phyloP scores from a whole-genome alignment of 2,888 invertebrate species.

The Bedellia somnulentella region DNA sequence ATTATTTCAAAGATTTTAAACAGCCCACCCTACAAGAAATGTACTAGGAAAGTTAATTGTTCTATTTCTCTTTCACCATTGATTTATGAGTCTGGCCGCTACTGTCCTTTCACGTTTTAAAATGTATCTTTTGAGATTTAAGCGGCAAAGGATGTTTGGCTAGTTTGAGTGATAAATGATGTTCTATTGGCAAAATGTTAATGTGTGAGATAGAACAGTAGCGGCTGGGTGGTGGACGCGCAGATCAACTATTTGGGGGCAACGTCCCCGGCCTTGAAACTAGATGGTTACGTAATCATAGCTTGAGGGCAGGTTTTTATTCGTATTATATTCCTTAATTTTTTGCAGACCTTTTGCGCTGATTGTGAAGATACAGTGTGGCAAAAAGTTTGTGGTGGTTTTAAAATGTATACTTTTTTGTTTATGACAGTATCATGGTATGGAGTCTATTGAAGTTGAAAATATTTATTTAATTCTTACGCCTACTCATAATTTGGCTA shows the following conservation, averaged over 20 bases:
- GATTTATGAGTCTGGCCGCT: constrained; percentile 5
- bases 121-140: too few species aligned
- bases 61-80: neutral
- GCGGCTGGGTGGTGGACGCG: neutral
- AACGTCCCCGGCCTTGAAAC: constrained; percentile 58
- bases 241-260: constrained; percentile 55
- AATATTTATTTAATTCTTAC: too few species aligned
- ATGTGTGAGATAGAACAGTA: too few species aligned
- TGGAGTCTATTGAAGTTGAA: too few species aligned
- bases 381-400: too few species aligned
- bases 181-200: too few species aligned
- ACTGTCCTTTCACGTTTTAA: constrained; percentile 4
- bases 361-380: too few species aligned
- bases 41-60: constrained; percentile 4
- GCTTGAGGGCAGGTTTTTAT: constrained; percentile 30
- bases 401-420: too few species aligned
- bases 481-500: too few species aligned
- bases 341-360: constrained; percentile 50
- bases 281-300: constrained; percentile 57
- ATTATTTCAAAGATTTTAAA: constrained; percentile 11
- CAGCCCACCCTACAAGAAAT: constrained; percentile 2
- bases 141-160: too few species aligned
- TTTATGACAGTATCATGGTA: too few species aligned
- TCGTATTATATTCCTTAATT: constrained; percentile 46
- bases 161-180: too few species aligned